Evolutionary conservation across 2,113 vertebrate species (phyloP).

Genomic region (Lophura nycthemera): DNA sequence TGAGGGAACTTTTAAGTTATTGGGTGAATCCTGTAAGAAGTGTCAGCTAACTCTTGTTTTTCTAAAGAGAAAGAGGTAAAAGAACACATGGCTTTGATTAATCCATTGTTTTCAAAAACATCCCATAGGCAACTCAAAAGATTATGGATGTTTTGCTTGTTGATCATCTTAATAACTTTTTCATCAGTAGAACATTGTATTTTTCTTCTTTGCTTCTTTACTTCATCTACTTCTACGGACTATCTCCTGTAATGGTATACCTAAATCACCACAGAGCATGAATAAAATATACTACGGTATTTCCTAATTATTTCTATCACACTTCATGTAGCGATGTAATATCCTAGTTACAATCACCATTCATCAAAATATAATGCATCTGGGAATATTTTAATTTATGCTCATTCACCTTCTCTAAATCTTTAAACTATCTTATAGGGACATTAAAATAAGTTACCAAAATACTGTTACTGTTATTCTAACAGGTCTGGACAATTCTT

Average conservation of each 20-base stretch:
- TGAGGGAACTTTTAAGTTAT: not conserved
- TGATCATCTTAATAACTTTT: not conserved
- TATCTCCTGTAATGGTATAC: not conserved
- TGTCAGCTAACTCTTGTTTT: not conserved
- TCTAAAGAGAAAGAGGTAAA: not conserved
- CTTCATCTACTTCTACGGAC: not conserved
- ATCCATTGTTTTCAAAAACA: not conserved
- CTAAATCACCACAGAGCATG: not conserved
- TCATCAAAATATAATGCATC: too few relatives aligned
- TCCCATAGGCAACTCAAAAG: not conserved
- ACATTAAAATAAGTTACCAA: too few relatives aligned
- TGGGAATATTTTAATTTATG: too few relatives aligned
- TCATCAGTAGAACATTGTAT: not conserved
- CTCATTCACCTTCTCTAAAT: too few relatives aligned
- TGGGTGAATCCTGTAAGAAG: not conserved
- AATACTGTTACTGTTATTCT: too few relatives aligned
- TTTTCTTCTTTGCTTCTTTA: not conserved
- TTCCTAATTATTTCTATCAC: not conserved
- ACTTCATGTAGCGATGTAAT: too few relatives aligned
- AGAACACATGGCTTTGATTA: not conserved
- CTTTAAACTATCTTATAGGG: too few relatives aligned
- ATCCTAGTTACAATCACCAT: too few relatives aligned
- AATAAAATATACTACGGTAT: not conserved
- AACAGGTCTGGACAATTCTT: not conserved
- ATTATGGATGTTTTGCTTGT: not conserved